phyloP scores from a whole-genome alignment of 2,888 invertebrate species.

The Cheilosia vulpina region DNA sequence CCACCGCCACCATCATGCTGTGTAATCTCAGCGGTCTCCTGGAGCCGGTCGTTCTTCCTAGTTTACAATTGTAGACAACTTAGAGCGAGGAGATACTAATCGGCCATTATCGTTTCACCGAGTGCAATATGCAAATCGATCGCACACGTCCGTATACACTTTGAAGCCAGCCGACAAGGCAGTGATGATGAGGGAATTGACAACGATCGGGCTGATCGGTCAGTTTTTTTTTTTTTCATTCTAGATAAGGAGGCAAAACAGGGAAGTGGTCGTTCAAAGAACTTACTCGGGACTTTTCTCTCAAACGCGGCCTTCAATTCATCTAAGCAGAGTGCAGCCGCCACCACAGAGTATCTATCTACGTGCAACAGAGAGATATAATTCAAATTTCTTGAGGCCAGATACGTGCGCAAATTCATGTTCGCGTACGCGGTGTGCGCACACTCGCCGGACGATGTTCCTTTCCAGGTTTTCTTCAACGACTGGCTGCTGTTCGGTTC shows the following conservation, averaged over 20 bases:
- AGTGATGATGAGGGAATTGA: slow-evolving; percentile 46
- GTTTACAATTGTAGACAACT: slow-evolving; percentile 72
- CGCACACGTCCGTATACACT: slow-evolving; percentile 73
- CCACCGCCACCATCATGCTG: slow-evolving; percentile 47
- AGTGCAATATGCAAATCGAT: slow-evolving; percentile 76
- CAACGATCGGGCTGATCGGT: slow-evolving; percentile 66
- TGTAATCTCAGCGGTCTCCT: slow-evolving; percentile 39
- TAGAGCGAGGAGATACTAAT: slow-evolving; percentile 72
- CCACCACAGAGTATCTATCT: slow-evolving; percentile 46
- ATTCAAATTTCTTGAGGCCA: slow-evolving; percentile 76
- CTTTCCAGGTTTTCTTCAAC: slow-evolving; percentile 17
- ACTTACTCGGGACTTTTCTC: slow-evolving; percentile 40
- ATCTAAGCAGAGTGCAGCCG: slow-evolving; percentile 58
- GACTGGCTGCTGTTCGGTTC: slow-evolving; percentile 57
- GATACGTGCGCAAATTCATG: slow-evolving; percentile 76
- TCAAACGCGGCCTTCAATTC: slow-evolving; percentile 63
- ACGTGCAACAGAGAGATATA: slow-evolving; percentile 68
- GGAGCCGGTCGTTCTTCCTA: slow-evolving; percentile 68
- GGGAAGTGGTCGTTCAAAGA: slow-evolving; percentile 26
- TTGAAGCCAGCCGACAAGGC: slow-evolving; percentile 65
- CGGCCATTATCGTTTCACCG: slow-evolving; percentile 72
- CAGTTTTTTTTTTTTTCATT: slow-evolving; percentile 30
- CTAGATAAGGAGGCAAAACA: slow-evolving; percentile 25
- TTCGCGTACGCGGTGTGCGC: slow-evolving; percentile 60
- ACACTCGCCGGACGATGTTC: slow-evolving; percentile 35